A percentile compares a stretch with the other conserved stretches of the same genome.
Evolutionary conservation across 2,113 vertebrate genomes (phyloP).

Genomic region (Scophthalmus maximus): DNA sequence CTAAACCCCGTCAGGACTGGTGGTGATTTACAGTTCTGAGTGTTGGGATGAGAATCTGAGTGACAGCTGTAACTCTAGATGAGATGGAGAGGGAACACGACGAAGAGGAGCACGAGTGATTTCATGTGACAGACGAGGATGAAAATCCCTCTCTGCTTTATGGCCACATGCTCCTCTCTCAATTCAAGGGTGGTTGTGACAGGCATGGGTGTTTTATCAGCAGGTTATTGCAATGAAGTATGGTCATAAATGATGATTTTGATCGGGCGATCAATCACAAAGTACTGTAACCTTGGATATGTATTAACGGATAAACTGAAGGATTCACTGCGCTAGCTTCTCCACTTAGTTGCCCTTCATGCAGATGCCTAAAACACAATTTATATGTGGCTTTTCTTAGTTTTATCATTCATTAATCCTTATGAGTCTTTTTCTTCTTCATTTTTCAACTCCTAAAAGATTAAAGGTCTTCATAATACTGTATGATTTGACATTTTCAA

Average conservation of each 20-base stretch:
- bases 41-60: constrained; percentile 21
- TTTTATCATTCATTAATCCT: neutral
- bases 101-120: constrained; percentile 42
- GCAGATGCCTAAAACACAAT: neutral
- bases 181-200: constrained; percentile 26
- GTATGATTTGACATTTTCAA: too few species aligned
- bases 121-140: constrained; percentile 57
- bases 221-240: constrained; percentile 5
- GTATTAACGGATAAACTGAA: neutral
- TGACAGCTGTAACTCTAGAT: constrained; percentile 52
- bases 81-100: constrained; percentile 26
- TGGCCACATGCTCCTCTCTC: constrained; percentile 16
- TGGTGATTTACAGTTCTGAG: constrained; percentile 27
- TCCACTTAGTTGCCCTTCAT: neutral
- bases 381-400: neutral
- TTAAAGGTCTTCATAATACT: neutral
- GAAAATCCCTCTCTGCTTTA: constrained; percentile 41
- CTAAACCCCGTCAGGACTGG: neutral
- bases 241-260: neutral
- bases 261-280: neutral
- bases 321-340: too few species aligned
- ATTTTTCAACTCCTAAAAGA: too few species aligned
- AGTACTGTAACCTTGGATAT: neutral
- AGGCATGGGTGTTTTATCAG: constrained; percentile 25
- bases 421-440: neutral